These are phyloP conservation scores for Tetrapedia diversipes DNA, from an alignment of 2,888 invertebrate genomes.

Conservation along the genomic window DNA sequence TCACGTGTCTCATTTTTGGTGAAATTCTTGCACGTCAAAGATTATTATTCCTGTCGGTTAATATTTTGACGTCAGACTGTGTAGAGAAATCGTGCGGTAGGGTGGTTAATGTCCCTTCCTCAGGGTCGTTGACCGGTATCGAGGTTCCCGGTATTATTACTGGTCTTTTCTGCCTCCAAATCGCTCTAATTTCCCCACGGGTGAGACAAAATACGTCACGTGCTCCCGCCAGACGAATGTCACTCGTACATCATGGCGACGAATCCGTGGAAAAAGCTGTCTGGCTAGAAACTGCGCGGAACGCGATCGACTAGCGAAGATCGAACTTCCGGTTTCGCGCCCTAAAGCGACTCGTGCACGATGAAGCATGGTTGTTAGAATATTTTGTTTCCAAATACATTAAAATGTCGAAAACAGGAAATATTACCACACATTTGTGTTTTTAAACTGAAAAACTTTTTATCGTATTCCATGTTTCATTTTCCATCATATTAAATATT, in stretches of 20 bases:
- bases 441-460: no score
- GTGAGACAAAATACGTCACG: neutral
- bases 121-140: neutral
- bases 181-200: slow-evolving; percentile 39
- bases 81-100: no score
- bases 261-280: slow-evolving; percentile 30
- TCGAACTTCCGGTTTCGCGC: neutral
- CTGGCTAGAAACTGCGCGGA: neutral
- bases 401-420: no score
- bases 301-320: neutral
- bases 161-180: slow-evolving; percentile 23
- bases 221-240: slow-evolving; percentile 16
- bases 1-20: no score
- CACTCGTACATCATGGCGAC: slow-evolving; percentile 34
- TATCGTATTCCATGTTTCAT: no score
- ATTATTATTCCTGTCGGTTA: neutral
- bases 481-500: no score
- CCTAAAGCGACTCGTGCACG: neutral
- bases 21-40: neutral
- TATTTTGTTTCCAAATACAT: no score
- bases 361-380: no score
- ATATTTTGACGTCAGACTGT: slow-evolving; percentile 1
- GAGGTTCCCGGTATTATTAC: slow-evolving; percentile 14
- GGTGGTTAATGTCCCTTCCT: neutral
- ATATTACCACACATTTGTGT: no score